Base-by-base conservation (phyloP, 2,888 invertebrate species). In the Diplazon laetatorius region DNA sequence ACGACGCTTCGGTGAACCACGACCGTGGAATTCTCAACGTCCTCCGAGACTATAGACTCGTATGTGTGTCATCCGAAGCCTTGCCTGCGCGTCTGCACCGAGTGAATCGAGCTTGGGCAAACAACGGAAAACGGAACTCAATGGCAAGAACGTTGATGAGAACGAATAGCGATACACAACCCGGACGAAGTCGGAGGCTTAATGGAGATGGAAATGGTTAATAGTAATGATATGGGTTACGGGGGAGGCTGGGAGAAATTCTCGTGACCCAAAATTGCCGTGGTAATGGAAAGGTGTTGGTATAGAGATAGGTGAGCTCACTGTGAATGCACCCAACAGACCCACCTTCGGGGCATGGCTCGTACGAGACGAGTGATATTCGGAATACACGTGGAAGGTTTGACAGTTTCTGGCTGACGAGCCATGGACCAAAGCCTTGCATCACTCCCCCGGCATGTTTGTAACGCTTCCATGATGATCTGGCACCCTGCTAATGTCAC, bases 11-110 rank as follows among this genome's bases (percentile, higher is more conserved):
- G 42, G 44, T 62, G 22, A 55, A 66, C 46, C 74, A 20, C 59
- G 16, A 42, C 66, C 55, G 66, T 60, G 39, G n/a, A 78, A 78
- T 52, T 65, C 39, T 37, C n/a, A n/a, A 37, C 59, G 48, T 48
- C 63, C 18, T 30, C 39, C 30, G 30, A n/a, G n/a, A n/a, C n/a
- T 30, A 30, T 30, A 30, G 6, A 30, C 6, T 5, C 6, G 6
- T 30, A 6, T 30, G 30, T 39, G 30, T 57, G 35, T 60, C n/a
- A n/a, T n/a, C n/a, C n/a, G n/a, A n/a, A 30, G 55, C 30, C 10
- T n/a, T n/a, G 2, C 4, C 22, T n/a, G n/a, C n/a, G 42, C 22
- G 39, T 3, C 18, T 8, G 30, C 35, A 3, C 20, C 44, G 9
- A 9, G 48, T 30, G 63, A 55, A 60, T 60, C 39, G 50, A 25